These are phyloP conservation scores for Disparrhopalites patrizii DNA, from an alignment of 2,888 invertebrate genomes.

Conservation along the genomic window DNA sequence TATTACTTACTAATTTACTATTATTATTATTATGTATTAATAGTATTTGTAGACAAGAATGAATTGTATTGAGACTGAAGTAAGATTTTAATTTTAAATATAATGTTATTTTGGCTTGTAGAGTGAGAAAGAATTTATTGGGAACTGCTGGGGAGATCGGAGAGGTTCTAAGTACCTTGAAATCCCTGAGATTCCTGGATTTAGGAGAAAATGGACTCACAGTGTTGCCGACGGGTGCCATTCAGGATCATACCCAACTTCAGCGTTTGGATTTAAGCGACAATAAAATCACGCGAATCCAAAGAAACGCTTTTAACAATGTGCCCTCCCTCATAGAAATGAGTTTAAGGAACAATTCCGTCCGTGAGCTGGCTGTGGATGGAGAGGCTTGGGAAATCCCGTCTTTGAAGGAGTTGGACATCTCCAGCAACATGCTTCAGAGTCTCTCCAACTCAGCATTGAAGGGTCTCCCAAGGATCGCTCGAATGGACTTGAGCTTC, in stretches of 20 bases:
- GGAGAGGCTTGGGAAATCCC: conserved; percentile 44
- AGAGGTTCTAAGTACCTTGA: conserved; percentile 70
- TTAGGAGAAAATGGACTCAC: conserved; percentile 72
- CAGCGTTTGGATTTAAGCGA: conserved; percentile 76
- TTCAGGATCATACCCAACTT: conserved; percentile 73
- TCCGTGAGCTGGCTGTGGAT: conserved; percentile 60
- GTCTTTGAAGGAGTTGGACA: conserved; percentile 63
- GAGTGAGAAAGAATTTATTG: conserved; percentile 53
- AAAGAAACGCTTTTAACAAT: conserved; percentile 73
- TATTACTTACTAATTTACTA: not conserved
- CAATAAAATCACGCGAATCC: conserved; percentile 69
- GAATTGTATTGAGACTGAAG: not conserved
- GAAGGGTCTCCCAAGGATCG: conserved; percentile 46
- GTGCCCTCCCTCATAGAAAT: conserved; percentile 80
- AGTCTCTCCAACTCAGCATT: conserved; percentile 55
- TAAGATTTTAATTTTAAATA: not conserved
- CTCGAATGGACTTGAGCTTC: conserved; percentile 47
- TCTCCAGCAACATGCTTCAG: conserved; percentile 70
- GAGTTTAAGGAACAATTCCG: conserved; percentile 75
- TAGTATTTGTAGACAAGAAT: not conserved
- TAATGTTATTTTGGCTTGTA: conserved; percentile 3
- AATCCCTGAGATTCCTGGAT: conserved; percentile 71
- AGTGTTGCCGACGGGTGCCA: conserved; percentile 71
- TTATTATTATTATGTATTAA: not conserved
- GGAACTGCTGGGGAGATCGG: conserved; percentile 69